Base-by-base conservation (phyloP, 2,797 vertebrate genomes). In the Masticophis lateralis region DNA sequence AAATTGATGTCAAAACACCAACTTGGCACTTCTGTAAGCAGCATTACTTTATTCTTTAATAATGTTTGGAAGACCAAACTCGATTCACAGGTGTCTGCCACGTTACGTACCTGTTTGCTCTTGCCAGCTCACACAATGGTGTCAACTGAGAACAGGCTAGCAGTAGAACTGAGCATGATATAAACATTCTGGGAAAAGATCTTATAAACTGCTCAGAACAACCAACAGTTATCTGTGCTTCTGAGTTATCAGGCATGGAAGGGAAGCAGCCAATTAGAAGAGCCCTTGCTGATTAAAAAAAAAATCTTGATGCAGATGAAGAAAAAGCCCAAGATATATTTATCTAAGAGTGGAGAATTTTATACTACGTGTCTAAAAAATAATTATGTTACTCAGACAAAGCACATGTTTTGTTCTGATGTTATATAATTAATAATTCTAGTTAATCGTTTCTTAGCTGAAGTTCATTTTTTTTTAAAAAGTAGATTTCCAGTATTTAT, bases 291-390 rank as follows among this genome's bases (percentile, higher is more conserved):
- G 28, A 14, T 94, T 94, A 13, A 12, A 55, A 51, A 74, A 93
- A 94, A 55, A 95, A 91, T 69, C 37, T 89, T 91, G 89, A 94
- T 94, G 90, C 92, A 94, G 93, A 1, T 0, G 90, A 94, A 94
- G 57, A 92, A 90, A 90, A 91, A 43, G 53, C 69, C 90, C 94
- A 96, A 95, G 60, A 56, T 69, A 89, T 18, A 25, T 92, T 95
- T 94, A 37, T 79, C 28, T n/a, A 89, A 92, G 51, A 92, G 92
- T 51, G 63, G 43, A 5, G 55, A 95, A 91, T 43, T 89, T 79
- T 93, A 63, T 43, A 51, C 28, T 20, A 86, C 2, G 28, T 27
- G 37, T 69, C 43, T 86, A 47, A 87, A 47, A 22, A 51, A 14
- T 56, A 57, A 57, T n/a, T 2, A 56, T 43, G n/a, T 79, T 88